Evolutionary conservation across 2,797 vertebrate species (phyloP).

Genomic region (Mallotus villosus): DNA sequence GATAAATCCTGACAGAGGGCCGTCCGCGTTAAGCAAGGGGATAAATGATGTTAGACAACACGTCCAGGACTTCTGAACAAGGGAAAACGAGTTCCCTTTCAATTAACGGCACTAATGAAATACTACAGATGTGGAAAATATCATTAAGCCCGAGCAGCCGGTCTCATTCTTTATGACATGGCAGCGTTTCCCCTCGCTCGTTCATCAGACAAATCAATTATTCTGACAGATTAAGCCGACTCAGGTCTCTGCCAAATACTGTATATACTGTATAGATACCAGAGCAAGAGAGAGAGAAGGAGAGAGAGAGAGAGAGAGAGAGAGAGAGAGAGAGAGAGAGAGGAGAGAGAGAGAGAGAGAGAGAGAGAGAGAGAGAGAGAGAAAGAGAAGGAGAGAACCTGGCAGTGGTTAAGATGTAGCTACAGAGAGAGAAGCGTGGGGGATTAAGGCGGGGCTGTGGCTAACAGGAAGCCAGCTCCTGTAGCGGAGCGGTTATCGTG

Average conservation of each 20-base stretch:
- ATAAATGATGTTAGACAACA: constrained; percentile 49
- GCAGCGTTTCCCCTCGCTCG: constrained; percentile 34
- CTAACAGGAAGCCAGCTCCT: no score
- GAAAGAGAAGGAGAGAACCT: neutral
- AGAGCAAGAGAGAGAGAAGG: neutral
- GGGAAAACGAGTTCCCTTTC: constrained; percentile 42
- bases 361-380: no score
- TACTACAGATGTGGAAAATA: constrained; percentile 52
- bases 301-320: neutral
- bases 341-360: no score
- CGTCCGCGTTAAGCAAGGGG: constrained; percentile 27
- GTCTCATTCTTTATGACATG: constrained; percentile 43
- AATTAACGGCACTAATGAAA: constrained; percentile 62
- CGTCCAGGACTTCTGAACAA: constrained; percentile 28
- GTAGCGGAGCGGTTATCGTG: no score
- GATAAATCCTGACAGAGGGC: constrained; percentile 28
- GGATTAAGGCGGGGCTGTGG: no score
- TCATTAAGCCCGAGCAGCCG: constrained; percentile 36
- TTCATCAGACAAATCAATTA: constrained; percentile 63
- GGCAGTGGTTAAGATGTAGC: neutral
- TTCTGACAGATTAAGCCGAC: constrained; percentile 51
- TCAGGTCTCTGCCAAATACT: constrained; percentile 33
- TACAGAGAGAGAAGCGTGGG: neutral
- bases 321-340: no score
- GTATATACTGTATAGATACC: neutral